Evolutionary conservation across 2,797 vertebrate genomes (phyloP).

Genomic region (Erpetoichthys calabaricus): DNA sequence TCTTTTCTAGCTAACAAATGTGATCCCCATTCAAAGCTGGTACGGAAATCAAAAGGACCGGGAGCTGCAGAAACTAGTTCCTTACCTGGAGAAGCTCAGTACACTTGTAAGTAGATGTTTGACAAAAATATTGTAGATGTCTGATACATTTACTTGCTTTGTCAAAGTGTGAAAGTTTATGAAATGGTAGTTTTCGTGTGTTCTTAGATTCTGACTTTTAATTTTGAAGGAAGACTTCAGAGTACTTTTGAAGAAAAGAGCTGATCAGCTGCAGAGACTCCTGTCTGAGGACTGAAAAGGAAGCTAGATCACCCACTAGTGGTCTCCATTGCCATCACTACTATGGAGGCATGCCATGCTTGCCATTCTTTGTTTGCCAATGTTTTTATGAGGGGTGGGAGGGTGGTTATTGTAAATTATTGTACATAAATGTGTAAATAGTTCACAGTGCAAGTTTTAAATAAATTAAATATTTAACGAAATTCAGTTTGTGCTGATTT

Average conservation of each 20-base stretch:
- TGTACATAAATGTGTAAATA: too few relatives aligned
- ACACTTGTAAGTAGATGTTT: slow-evolving; percentile 32
- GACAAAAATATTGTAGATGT: background rate
- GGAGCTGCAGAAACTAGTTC: slow-evolving; percentile 53
- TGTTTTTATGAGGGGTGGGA: too few relatives aligned
- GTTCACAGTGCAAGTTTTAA: too few relatives aligned
- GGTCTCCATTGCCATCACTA: background rate
- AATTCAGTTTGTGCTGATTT: too few relatives aligned
- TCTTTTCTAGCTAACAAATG: slow-evolving; percentile 52
- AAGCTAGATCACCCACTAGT: background rate
- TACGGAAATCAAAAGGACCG: slow-evolving; percentile 38
- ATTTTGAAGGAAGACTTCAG: slow-evolving; percentile 54
- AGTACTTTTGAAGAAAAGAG: slow-evolving; percentile 44
- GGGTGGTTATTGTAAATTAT: too few relatives aligned
- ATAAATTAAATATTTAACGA: too few relatives aligned
- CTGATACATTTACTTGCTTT: background rate
- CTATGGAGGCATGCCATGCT: too few relatives aligned
- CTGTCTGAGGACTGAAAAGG: slow-evolving; percentile 39
- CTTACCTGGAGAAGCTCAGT: slow-evolving; percentile 48
- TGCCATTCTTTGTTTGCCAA: too few relatives aligned
- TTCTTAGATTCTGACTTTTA: accelerated
- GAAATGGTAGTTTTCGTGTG: background rate
- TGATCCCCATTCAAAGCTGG: slow-evolving; percentile 54
- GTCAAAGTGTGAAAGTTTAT: background rate
- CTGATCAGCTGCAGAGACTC: slow-evolving; percentile 42